Percentiles rank a stretch among this genome's conserved stretches.
phyloP scores from a whole-genome alignment of 2,888 invertebrate species.

The Operophtera brumata region DNA sequence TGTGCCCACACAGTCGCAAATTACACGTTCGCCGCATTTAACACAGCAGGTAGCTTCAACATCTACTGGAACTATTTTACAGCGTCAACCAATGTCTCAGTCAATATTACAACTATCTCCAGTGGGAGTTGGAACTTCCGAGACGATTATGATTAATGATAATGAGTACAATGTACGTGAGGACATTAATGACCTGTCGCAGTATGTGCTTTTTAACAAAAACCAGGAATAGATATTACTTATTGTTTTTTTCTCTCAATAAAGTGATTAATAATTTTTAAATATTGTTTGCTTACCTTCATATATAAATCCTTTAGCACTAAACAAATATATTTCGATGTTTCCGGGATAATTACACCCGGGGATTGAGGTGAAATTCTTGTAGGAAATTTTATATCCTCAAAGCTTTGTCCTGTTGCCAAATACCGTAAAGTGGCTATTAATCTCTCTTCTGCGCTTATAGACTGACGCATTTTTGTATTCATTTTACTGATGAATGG shows the following conservation, averaged over 20 bases:
- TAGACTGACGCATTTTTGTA: slow-evolving; percentile 7
- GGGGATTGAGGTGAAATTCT: slow-evolving; percentile 7
- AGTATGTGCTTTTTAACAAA: background rate
- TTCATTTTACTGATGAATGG: slow-evolving; percentile 4
- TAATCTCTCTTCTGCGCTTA: slow-evolving; percentile 8
- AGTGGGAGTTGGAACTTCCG: background rate
- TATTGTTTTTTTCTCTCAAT: background rate
- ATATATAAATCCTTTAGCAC: slow-evolving; percentile 2
- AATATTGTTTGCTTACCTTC: slow-evolving; percentile 1
- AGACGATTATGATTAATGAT: background rate
- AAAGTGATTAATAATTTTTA: background rate
- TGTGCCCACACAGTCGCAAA: slow-evolving; percentile 12
- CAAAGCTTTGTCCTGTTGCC: slow-evolving; percentile 3
- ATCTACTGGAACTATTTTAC: background rate
- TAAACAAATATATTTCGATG: slow-evolving; percentile 1
- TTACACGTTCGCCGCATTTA: slow-evolving; percentile 2
- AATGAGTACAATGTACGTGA: background rate
- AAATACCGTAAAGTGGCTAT: slow-evolving; percentile 3
- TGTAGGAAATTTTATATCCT: slow-evolving; percentile 4
- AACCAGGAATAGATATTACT: background rate
- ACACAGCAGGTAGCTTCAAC: slow-evolving; percentile 3
- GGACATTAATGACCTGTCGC: background rate
- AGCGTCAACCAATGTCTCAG: background rate
- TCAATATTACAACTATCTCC: background rate
- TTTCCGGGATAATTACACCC: slow-evolving; percentile 7